These are phyloP conservation scores for Cotesia vestalis DNA, from an alignment of 1,140 invertebrate species.

Conservation along the genomic window DNA sequence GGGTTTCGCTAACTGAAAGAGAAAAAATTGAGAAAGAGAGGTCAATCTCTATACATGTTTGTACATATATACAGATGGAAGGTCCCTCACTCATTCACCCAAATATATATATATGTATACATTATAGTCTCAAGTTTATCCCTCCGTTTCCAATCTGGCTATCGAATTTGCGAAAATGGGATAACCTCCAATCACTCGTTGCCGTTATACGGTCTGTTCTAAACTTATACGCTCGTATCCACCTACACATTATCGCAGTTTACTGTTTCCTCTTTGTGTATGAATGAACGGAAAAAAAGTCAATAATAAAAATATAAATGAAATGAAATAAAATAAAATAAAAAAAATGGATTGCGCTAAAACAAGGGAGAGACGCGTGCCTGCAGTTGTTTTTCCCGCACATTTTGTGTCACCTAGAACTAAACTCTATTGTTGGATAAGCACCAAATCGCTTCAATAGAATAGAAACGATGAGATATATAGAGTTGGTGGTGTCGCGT, in stretches of 20 bases:
- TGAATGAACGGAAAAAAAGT: too few species aligned
- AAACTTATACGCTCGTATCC: background rate
- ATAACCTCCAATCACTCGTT: conserved; percentile 28
- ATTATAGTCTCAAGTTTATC: conserved; percentile 33
- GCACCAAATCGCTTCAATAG: background rate
- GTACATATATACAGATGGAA: conserved; percentile 4
- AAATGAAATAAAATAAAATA: background rate
- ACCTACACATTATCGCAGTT: too few species aligned
- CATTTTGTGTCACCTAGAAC: background rate
- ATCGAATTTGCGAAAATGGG: conserved; percentile 32
- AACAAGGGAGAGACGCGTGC: conserved; percentile 12
- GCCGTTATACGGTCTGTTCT: background rate
- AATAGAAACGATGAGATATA: background rate
- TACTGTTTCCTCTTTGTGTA: too few species aligned
- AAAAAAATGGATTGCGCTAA: background rate
- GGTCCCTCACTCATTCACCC: background rate
- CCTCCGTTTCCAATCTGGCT: conserved; percentile 33
- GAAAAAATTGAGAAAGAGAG: too few species aligned
- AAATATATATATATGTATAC: background rate
- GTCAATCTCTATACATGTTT: background rate
- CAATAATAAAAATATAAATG: too few species aligned
- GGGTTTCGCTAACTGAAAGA: too few species aligned
- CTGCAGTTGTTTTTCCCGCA: background rate
- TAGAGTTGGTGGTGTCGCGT: conserved; percentile 8
- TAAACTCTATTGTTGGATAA: background rate